A percentile compares a stretch with the other conserved stretches of the same genome.
Evolutionary conservation across 2,888 invertebrate species (phyloP).

Genomic region (Sinopyrophorus schimmeli): DNA sequence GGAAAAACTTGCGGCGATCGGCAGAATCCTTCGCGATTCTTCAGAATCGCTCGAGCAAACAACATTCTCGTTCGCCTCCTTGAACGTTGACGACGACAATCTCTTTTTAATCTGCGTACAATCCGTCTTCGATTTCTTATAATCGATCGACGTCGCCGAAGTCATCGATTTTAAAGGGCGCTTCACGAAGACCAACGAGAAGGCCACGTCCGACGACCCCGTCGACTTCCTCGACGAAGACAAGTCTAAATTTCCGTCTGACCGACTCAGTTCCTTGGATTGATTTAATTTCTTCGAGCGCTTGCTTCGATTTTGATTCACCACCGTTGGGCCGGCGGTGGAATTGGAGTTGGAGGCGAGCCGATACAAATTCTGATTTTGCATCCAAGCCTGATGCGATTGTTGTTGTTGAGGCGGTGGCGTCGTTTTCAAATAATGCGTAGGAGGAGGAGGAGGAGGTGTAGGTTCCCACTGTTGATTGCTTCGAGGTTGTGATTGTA

Average conservation of each 20-base stretch:
- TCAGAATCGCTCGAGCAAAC: slow-evolving; percentile 14
- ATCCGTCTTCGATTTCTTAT: too few relatives aligned
- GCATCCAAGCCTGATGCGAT: slow-evolving; percentile 14
- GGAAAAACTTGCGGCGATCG: slow-evolving; percentile 33
- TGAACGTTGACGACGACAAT: slow-evolving; percentile 1
- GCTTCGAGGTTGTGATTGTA: slow-evolving; percentile 3
- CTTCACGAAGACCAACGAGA: slow-evolving; percentile 4
- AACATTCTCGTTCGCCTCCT: slow-evolving; percentile 4
- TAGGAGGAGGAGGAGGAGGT: too few relatives aligned
- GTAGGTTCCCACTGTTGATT: slow-evolving; percentile 24
- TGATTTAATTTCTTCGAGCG: too few relatives aligned
- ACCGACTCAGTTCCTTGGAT: too few relatives aligned
- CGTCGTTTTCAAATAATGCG: slow-evolving; percentile 8
- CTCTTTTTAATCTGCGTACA: slow-evolving; percentile 6
- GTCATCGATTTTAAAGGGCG: slow-evolving; percentile 9
- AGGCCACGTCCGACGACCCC: neutral
- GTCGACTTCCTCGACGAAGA: slow-evolving; percentile 5
- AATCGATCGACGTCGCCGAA: slow-evolving; percentile 19
- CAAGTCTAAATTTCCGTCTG: too few relatives aligned
- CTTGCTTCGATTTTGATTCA: too few relatives aligned
- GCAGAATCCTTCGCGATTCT: slow-evolving; percentile 7
- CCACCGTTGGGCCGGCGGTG: too few relatives aligned
- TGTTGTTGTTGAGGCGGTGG: slow-evolving; percentile 4
- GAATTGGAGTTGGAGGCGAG: slow-evolving; percentile 15
- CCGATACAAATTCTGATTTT: slow-evolving; percentile 17